These are phyloP conservation scores for Aplocera efformata DNA, from an alignment of 2,888 invertebrate species.

Conservation along the genomic window DNA sequence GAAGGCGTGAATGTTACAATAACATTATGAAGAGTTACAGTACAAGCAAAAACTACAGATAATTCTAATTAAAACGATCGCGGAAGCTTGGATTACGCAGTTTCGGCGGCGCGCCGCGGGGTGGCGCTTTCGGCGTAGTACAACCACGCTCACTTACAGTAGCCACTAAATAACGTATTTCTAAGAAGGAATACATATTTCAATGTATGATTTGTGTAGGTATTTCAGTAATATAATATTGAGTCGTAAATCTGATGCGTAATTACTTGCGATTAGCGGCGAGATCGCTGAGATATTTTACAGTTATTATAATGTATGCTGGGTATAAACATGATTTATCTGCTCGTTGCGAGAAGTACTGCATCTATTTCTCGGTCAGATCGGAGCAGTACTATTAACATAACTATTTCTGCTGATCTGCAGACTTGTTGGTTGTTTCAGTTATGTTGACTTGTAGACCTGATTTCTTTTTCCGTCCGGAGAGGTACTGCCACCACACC, in stretches of 20 bases:
- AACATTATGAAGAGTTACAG: constrained; percentile 13
- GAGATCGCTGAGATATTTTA: background rate
- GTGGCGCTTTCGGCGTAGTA: constrained; percentile 22
- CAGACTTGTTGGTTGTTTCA: too few species aligned
- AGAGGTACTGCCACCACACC: too few species aligned
- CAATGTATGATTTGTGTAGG: constrained; percentile 16
- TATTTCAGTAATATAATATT: constrained; percentile 12
- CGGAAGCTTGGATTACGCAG: constrained; percentile 71
- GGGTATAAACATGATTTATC: too few species aligned
- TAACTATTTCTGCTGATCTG: too few species aligned
- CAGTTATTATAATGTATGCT: constrained; percentile 1
- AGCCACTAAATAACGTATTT: constrained; percentile 49
- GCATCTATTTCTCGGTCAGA: too few species aligned
- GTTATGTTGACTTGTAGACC: too few species aligned
- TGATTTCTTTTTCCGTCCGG: too few species aligned
- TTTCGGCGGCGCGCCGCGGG: constrained; percentile 63
- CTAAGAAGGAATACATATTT: constrained; percentile 10
- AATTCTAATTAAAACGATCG: constrained; percentile 76
- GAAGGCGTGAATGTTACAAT: too few species aligned
- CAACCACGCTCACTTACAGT: constrained; percentile 47
- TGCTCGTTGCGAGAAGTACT: too few species aligned
- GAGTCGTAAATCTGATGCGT: constrained; percentile 9
- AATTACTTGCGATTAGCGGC: constrained; percentile 14
- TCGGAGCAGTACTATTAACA: too few species aligned
- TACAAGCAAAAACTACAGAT: constrained; percentile 59